Evolutionary conservation across 2,113 vertebrate genomes (phyloP).

Genomic region (Eulemur rufifrons): DNA sequence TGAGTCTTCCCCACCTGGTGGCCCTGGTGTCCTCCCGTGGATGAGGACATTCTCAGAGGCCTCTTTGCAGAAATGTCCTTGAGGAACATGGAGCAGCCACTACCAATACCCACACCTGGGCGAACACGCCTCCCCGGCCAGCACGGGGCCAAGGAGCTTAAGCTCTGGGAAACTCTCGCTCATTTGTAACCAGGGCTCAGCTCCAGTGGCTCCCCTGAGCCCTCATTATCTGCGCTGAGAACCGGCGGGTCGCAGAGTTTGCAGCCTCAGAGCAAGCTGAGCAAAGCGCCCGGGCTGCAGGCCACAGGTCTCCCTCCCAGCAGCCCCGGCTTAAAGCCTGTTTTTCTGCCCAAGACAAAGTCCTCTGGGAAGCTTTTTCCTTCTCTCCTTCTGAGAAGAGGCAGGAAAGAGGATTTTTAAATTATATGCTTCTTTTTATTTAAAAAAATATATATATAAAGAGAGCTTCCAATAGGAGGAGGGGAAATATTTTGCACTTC

Average conservation of each 20-base stretch:
- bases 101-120: background rate
- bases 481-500: background rate
- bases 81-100: background rate
- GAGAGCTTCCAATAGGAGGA: background rate
- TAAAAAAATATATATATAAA: background rate
- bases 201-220: background rate
- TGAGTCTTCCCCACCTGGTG: background rate
- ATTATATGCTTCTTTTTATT: background rate
- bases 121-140: background rate
- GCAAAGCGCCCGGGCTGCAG: background rate
- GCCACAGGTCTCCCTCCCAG: background rate
- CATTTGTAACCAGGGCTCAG: background rate
- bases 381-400: background rate
- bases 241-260: accelerated
- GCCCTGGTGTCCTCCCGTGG: background rate
- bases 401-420: background rate
- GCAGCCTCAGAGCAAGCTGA: accelerated
- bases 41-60: background rate
- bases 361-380: background rate
- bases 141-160: background rate
- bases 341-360: background rate
- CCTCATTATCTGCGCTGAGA: background rate
- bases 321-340: accelerated
- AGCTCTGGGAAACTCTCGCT: background rate
- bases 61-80: background rate